These are phyloP conservation scores for Steinernema khuongi DNA, from an alignment of 1,140 invertebrate species.

Conservation along the genomic window DNA sequence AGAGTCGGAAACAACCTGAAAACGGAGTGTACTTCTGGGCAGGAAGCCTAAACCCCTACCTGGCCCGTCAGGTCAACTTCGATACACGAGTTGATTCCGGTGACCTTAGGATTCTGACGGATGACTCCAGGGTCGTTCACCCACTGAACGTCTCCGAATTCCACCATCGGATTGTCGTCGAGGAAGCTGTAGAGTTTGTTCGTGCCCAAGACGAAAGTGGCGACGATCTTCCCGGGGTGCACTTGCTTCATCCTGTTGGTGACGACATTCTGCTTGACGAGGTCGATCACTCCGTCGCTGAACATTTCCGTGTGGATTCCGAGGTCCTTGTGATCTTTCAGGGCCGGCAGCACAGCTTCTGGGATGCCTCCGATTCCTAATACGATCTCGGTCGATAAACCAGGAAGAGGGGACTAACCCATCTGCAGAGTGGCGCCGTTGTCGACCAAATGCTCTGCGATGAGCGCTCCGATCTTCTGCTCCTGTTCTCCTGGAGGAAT, in stretches of 20 bases:
- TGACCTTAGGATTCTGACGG: constrained; percentile 78
- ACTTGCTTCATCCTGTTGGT: constrained; percentile 77
- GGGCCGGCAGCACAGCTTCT: constrained; percentile 73
- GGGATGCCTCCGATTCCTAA: constrained; percentile 81
- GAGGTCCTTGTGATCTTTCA: constrained; percentile 79
- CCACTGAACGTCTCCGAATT: constrained; percentile 62
- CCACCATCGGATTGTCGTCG: constrained; percentile 74
- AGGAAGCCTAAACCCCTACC: constrained; percentile 27
- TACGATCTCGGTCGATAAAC: constrained; percentile 31
- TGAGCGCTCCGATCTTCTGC: constrained; percentile 75
- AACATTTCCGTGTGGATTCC: constrained; percentile 77
- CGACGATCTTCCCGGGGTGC: constrained; percentile 76
- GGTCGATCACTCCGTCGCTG: constrained; percentile 77
- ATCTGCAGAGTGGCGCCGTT: constrained; percentile 88
- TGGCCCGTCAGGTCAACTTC: constrained; percentile 93
- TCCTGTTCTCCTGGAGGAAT: constrained; percentile 64
- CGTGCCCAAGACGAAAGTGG: constrained; percentile 80
- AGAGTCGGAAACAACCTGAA: constrained; percentile 81
- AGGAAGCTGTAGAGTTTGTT: constrained; percentile 81
- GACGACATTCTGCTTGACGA: constrained; percentile 74
- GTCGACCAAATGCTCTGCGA: constrained; percentile 80
- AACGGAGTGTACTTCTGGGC: no score
- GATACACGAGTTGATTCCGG: constrained; percentile 91
- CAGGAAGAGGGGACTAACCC: constrained; percentile 63
- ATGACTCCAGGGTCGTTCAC: constrained; percentile 77